Evolutionary conservation across 1,140 invertebrate species (phyloP).

Genomic region (Aplysia californica): DNA sequence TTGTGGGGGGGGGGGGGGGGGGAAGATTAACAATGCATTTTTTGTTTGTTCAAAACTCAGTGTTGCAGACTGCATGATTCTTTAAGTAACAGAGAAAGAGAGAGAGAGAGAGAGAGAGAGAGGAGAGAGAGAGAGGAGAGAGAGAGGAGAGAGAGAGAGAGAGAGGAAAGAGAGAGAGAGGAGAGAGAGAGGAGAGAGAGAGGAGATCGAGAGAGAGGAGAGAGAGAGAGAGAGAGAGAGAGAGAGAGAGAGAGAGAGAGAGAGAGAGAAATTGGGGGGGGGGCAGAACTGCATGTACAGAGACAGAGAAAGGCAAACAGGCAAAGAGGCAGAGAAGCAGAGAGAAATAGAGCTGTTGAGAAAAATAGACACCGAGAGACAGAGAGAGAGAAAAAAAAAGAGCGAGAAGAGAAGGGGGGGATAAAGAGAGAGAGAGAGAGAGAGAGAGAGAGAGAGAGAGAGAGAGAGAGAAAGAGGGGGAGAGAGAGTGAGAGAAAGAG

Average conservation of each 20-base stretch:
- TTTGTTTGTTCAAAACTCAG: no score
- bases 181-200: neutral
- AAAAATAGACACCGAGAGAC: no score
- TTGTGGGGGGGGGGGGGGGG: no score
- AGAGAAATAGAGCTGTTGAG: neutral
- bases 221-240: neutral
- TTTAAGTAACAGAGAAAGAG: neutral
- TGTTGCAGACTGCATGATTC: no score
- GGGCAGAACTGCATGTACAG: neutral
- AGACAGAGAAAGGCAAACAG: neutral
- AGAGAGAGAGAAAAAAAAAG: no score
- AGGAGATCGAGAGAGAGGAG: no score
- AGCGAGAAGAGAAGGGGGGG: no score
- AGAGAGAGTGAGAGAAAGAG: slow-evolving; percentile 4
- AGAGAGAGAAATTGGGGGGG: no score
- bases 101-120: neutral
- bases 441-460: slow-evolving; percentile 29
- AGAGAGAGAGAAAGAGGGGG: slow-evolving; percentile 30
- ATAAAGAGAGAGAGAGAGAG: no score
- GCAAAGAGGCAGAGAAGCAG: neutral
- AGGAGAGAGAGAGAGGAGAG: slow-evolving; percentile 1
- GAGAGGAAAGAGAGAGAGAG: no score
- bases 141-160: neutral
- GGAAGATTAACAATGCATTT: no score
- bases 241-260: neutral